These are phyloP conservation scores for Stylophora pistillata DNA, from an alignment of 64 coral and sea anemone genomes.

Conservation along the genomic window DNA sequence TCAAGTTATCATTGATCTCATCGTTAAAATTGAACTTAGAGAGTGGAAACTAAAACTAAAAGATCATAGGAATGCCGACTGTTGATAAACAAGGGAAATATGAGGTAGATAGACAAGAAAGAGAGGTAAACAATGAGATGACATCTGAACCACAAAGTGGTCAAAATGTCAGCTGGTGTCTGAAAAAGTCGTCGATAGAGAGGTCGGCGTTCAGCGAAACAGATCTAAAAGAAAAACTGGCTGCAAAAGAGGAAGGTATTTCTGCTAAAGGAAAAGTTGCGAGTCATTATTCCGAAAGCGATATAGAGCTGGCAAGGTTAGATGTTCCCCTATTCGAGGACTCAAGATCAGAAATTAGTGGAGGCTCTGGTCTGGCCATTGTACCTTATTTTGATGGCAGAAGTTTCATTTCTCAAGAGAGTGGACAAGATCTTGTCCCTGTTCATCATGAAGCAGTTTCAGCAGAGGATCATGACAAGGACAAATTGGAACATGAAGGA, in stretches of 20 bases:
- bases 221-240: conserved; percentile 7
- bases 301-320: conserved; percentile 6
- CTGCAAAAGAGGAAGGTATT: neutral
- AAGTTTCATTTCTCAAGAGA: conserved; percentile 28
- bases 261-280: neutral
- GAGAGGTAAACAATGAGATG: neutral
- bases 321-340: conserved; percentile 8
- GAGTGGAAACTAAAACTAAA: neutral
- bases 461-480: neutral
- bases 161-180: neutral
- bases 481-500: conserved; percentile 20
- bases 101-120: neutral
- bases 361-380: conserved; percentile 61
- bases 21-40: neutral
- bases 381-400: conserved; percentile 26
- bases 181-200: neutral
- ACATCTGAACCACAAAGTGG: neutral
- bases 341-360: conserved; percentile 47
- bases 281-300: conserved; percentile 23
- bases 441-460: conserved; percentile 8
- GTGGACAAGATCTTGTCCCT: conserved; percentile 45
- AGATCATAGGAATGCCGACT: conserved; percentile 4
- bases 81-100: conserved; percentile 21
- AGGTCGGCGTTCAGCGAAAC: conserved; percentile 32
- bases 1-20: neutral